phyloP scores from a whole-genome alignment of 53 echinoderm and acorn worm genomes.

The Actinopyga echinites region DNA sequence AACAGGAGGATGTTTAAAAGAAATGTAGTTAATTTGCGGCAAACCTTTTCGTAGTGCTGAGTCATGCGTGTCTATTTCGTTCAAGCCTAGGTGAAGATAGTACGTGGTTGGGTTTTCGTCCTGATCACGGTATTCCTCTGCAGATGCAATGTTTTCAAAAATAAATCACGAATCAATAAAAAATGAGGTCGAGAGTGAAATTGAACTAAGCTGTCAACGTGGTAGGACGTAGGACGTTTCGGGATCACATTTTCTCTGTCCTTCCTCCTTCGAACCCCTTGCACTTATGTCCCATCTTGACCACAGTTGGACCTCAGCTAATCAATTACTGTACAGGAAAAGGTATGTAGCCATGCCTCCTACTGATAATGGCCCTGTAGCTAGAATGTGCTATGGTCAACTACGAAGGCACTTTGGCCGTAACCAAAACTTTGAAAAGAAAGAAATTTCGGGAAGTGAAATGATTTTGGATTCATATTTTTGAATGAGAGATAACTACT shows the following conservation, averaged over 20 bases:
- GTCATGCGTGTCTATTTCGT: not conserved
- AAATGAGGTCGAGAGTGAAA: too few relatives aligned
- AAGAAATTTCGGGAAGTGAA: not conserved
- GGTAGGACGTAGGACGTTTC: too few relatives aligned
- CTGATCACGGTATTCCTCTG: not conserved
- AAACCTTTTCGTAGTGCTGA: not conserved
- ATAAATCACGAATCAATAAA: too few relatives aligned
- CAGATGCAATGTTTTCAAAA: not conserved
- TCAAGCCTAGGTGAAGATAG: not conserved
- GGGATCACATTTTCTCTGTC: too few relatives aligned
- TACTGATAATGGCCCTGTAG: too few relatives aligned
- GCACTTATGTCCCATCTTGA: too few relatives aligned
- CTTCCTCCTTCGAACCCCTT: too few relatives aligned
- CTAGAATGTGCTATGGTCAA: conserved; percentile 71
- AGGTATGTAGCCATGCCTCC: too few relatives aligned
- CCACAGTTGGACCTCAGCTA: too few relatives aligned
- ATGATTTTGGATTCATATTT: not conserved
- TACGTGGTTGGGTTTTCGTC: not conserved
- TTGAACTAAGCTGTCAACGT: not conserved
- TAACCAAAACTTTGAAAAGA: not conserved
- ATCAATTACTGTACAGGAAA: too few relatives aligned
- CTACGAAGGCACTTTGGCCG: conserved; percentile 46
- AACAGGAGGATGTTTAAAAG: conserved; percentile 1
- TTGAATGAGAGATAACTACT: not conserved
- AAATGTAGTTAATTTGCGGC: not conserved